These are phyloP conservation scores for Channa maculata DNA, from an alignment of 2,113 vertebrate species.

Conservation along the genomic window DNA sequence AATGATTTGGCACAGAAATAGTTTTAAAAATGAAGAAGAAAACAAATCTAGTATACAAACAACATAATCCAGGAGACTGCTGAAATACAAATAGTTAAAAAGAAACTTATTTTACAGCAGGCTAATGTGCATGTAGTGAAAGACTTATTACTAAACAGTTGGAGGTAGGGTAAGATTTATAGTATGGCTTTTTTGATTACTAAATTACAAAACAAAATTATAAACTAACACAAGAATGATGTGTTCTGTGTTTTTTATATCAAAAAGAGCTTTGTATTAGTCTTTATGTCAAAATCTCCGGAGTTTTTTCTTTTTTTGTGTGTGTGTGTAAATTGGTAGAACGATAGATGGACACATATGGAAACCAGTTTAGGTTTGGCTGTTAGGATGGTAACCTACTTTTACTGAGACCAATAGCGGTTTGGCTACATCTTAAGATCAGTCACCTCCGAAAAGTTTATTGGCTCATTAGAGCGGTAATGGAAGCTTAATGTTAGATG, in stretches of 20 bases:
- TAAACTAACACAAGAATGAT: conserved; percentile 18
- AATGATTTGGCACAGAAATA: conserved; percentile 29
- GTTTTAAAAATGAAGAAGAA: conserved; percentile 42
- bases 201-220: conserved; percentile 17
- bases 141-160: conserved; percentile 28
- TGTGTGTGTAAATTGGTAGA: conserved; percentile 34
- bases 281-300: conserved; percentile 30
- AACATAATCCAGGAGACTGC: conserved; percentile 47
- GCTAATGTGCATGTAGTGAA: not conserved
- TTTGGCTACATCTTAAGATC: conserved; percentile 59
- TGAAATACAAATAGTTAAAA: conserved; percentile 32
- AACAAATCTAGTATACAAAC: conserved; percentile 35
- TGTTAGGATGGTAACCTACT: conserved; percentile 48
- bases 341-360: conserved; percentile 56
- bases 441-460: conserved; percentile 54
- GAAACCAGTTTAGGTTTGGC: conserved; percentile 47
- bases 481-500: conserved; percentile 56
- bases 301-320: conserved; percentile 56
- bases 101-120: conserved; percentile 7
- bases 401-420: conserved; percentile 43
- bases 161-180: conserved; percentile 18
- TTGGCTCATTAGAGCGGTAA: conserved; percentile 66
- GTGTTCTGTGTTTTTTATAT: conserved; percentile 12
- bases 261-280: conserved; percentile 40
- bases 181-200: conserved; percentile 41